Base-by-base conservation (phyloP, 2,888 invertebrate genomes). In the Diadromus collaris region DNA sequence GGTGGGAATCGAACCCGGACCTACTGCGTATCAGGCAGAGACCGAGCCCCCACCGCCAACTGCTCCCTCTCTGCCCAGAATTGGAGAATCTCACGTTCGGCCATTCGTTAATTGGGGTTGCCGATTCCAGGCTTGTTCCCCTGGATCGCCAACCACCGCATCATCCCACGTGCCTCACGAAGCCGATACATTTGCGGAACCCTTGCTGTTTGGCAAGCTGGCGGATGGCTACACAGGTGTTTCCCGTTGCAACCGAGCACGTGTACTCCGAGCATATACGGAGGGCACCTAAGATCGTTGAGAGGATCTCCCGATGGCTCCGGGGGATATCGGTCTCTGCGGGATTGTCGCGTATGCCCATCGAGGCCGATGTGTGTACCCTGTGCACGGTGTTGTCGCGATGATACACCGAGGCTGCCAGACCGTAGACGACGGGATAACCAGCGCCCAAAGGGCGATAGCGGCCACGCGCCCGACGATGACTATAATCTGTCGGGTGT, bases 401-500 rank as follows among this genome's bases (percentile, higher is more conserved):
- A 69, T 46, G 68, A 69, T 69, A 44, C 29, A 13, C 44, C 24
- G 27, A 68, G n/a, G 54, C 9, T 24, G 10, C 19, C 10, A 6
- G 27, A 16, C 51, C 64, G 67, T 61, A 63, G 69, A 44, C 73
- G 60, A 67, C 58, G 46, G 68, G 78, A 56, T 67, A 74, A 68
- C 24, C 54, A 54, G 44, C 34, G 38, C 27, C 34, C 46, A 46
- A 10, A 27, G 61, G 72, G 63, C 61, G 80, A 65, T 68, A 56
- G 80, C 74, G 73, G 68, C 46, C 24, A 58, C 54, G 67, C 58
- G 16, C 67, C 58, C 44, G 24, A 69, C 72, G 82, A 81, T 83
- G 80, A 78, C 83, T 84, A 79, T 84, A 81, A 83, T 82, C 81
- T 69, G 81, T 81, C 61, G 83, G 76, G 79, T 78, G 82, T 71